These are phyloP conservation scores for Hylyphantes graminicola DNA, from an alignment of 1,140 invertebrate genomes.

Conservation along the genomic window DNA sequence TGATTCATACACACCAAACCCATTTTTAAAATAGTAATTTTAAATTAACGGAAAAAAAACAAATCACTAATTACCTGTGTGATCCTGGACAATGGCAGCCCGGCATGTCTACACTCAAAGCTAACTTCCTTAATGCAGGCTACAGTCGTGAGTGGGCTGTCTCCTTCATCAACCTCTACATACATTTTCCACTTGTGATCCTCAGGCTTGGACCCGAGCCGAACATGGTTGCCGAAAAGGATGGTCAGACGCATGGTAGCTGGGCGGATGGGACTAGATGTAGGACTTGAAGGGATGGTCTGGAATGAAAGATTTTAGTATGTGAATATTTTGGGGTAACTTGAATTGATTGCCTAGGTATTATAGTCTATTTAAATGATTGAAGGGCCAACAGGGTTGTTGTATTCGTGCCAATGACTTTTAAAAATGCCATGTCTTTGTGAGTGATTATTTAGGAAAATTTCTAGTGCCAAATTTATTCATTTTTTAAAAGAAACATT, in stretches of 20 bases:
- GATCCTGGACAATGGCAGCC: conserved; percentile 55
- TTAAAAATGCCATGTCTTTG: too few species aligned
- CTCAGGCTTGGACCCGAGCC: conserved; percentile 57
- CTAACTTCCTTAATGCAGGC: conserved; percentile 66
- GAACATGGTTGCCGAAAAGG: conserved; percentile 56
- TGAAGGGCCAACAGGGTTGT: too few species aligned
- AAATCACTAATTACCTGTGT: too few species aligned
- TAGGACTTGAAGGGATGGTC: conserved; percentile 34
- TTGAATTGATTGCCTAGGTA: too few species aligned
- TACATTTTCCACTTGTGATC: conserved; percentile 70
- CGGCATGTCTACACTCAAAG: conserved; percentile 64
- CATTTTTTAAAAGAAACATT: too few species aligned
- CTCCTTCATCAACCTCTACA: conserved; percentile 67
- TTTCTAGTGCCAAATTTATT: too few species aligned
- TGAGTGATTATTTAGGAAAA: too few species aligned
- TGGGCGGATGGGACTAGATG: conserved; percentile 37
- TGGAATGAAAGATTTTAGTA: background rate
- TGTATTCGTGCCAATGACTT: too few species aligned
- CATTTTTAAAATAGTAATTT: background rate
- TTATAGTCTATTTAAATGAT: too few species aligned
- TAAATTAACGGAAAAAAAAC: too few species aligned
- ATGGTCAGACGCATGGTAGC: conserved; percentile 31
- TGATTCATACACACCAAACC: too few species aligned
- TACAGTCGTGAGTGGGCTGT: conserved; percentile 62
- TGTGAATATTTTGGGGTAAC: too few species aligned